Evolutionary conservation across 2,888 invertebrate species (phyloP), one percentile per base, ranked within the genome.

Genomic region (Eugnorisma glareosa): DNA sequence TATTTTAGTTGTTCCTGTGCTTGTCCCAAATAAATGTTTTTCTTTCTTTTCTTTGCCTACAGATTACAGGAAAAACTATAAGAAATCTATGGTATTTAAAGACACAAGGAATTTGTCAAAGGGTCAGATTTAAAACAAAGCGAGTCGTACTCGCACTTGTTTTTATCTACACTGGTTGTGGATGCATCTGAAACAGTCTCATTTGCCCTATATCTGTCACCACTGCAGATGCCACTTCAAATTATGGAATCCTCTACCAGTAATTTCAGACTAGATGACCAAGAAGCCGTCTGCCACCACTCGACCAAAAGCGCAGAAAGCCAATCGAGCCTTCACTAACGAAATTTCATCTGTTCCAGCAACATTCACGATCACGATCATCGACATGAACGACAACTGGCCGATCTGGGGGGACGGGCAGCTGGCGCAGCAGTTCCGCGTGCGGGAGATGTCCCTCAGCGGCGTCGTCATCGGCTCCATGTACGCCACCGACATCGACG

Each of bases 311-410:
- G 24, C 15, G 3, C 8, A 51, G 4, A 35, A 64, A 45, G 15
- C 11, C 11, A 28, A 48, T 73, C 43, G 21, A 45, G 24, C 18
- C 37, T 59, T 45, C 3, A 28, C n/a, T 54, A 24, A 28, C 18
- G 8, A 31, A 35, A 24, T 10, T 18, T 28, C 28, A 2, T 64
- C 61, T 59, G 35, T 83, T 82, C 31, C 79, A 97, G 98, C 97
- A 7, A 95, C 95, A 10, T 93, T 98, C 81, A 96, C 97, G 0
- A 95, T 98, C 37, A 96, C 95, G 3, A 97, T 98, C 79, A 92
- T 95, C 24, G 97, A 98, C 90, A 94, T 97, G 89, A 98, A 98
- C 89, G 98, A 98, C 92, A 97, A 97, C 90, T 79, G 93, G 3
- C 98, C 98, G 5, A 83, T 94, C 68, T 98, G 98, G 95, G 92